A percentile compares a stretch with the other conserved stretches of the same genome.
Evolutionary conservation across 2,888 invertebrate species (phyloP).

Genomic region (Lissocephala sabroskyi): DNA sequence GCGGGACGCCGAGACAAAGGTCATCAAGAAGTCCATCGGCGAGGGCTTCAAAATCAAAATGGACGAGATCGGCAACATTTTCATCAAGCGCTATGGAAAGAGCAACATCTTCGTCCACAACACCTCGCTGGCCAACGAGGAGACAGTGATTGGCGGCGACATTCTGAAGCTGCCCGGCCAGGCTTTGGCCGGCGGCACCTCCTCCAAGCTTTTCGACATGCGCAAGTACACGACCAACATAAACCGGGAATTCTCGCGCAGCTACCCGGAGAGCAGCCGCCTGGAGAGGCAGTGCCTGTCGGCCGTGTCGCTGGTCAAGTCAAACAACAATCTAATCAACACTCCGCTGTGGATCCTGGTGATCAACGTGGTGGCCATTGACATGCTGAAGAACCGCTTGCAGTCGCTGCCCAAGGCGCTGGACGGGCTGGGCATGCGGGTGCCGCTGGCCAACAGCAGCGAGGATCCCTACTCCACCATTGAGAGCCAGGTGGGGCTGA

Average conservation of each 20-base stretch:
- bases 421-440: constrained; percentile 61
- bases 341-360: constrained; percentile 87
- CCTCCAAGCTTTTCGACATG: constrained; percentile 81
- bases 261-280: constrained; percentile 79
- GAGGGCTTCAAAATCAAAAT: constrained; percentile 84
- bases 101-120: constrained; percentile 79
- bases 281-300: constrained; percentile 81
- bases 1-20: constrained; percentile 93
- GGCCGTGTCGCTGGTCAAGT: constrained; percentile 81
- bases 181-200: constrained; percentile 77
- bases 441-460: constrained; percentile 58
- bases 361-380: constrained; percentile 84
- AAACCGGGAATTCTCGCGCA: constrained; percentile 78
- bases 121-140: constrained; percentile 73
- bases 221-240: constrained; percentile 81
- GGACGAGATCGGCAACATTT: constrained; percentile 82
- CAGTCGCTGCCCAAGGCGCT: constrained; percentile 73
- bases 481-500: constrained; percentile 71
- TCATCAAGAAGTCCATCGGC: constrained; percentile 92
- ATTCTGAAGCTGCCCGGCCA: constrained; percentile 78
- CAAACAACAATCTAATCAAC: constrained; percentile 78
- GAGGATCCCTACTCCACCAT: constrained; percentile 72
- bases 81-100: constrained; percentile 80
- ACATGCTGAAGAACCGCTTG: constrained; percentile 81
- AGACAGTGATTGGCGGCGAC: constrained; percentile 80